phyloP scores from a whole-genome alignment of 2,888 invertebrate species.

The Cephus sareptanus region DNA sequence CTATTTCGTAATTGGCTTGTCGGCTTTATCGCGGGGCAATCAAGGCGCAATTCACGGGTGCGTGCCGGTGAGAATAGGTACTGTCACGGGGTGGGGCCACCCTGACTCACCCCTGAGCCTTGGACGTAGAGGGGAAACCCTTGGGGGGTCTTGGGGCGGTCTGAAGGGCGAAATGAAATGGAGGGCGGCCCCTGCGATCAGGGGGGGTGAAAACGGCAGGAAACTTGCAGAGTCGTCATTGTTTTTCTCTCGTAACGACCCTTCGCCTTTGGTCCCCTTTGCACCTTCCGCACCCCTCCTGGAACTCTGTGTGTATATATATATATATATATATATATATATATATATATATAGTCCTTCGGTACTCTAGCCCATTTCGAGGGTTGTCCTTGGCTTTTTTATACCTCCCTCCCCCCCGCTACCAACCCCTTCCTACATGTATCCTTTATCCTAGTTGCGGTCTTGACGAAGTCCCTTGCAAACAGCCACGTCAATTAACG shows the following conservation, averaged over 20 bases:
- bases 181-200: conserved; percentile 29
- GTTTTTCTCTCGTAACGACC: not conserved
- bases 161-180: conserved; percentile 39
- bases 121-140: not conserved
- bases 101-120: conserved; percentile 8
- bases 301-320: not conserved
- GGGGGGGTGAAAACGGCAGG: not conserved
- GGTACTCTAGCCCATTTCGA: not conserved
- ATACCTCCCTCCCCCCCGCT: no score
- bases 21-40: conserved; percentile 20
- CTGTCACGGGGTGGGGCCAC: conserved; percentile 21
- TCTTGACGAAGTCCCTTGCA: not conserved
- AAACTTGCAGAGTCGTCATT: not conserved
- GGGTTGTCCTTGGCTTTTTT: not conserved
- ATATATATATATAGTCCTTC: not conserved
- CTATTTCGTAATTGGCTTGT: not conserved
- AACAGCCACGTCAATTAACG: not conserved
- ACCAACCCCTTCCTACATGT: not conserved
- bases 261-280: not conserved
- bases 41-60: conserved; percentile 15
- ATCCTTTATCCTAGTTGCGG: not conserved
- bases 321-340: not conserved
- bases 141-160: conserved; percentile 33
- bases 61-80: conserved; percentile 13
- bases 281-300: not conserved